phyloP scores from a whole-genome alignment of 2,888 invertebrate species.

The Pogonocherus hispidulus region DNA sequence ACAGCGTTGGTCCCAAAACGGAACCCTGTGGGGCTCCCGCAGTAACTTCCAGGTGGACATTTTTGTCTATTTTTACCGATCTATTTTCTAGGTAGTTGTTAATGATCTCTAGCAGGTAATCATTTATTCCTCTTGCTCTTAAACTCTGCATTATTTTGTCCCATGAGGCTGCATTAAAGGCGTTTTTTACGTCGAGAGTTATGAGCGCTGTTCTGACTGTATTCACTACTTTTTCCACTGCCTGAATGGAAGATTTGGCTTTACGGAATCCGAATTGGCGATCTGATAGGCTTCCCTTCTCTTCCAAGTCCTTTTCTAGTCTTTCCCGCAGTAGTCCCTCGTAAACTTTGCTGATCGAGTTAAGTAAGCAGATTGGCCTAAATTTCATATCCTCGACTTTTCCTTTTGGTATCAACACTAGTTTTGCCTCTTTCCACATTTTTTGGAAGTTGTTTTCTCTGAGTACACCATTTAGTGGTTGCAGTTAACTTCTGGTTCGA shows the following conservation, averaged over 20 bases:
- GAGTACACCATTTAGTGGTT: no score
- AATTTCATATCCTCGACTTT: no score
- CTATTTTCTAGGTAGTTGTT: constrained; percentile 28
- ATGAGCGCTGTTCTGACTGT: no score
- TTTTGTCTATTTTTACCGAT: not conserved
- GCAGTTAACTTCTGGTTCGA: no score
- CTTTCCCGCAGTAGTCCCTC: no score
- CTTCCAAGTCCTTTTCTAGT: not conserved
- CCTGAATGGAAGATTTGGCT: not conserved
- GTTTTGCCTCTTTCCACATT: not conserved
- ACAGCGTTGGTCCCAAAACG: constrained; percentile 37
- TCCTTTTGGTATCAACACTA: not conserved
- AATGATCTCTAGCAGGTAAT: constrained; percentile 10
- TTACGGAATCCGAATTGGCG: not conserved
- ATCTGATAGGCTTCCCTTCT: not conserved
- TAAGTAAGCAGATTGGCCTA: not conserved
- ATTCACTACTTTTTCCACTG: no score
- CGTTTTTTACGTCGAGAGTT: no score
- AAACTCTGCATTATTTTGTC: constrained; percentile 26
- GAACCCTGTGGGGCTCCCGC: constrained; percentile 36
- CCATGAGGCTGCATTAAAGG: no score
- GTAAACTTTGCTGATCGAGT: not conserved
- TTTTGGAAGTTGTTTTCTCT: no score
- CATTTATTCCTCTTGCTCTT: constrained; percentile 4
- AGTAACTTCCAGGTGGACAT: not conserved